These are phyloP conservation scores for Spodoptera frugiperda DNA, from an alignment of 1,140 invertebrate genomes.

Conservation along the genomic window DNA sequence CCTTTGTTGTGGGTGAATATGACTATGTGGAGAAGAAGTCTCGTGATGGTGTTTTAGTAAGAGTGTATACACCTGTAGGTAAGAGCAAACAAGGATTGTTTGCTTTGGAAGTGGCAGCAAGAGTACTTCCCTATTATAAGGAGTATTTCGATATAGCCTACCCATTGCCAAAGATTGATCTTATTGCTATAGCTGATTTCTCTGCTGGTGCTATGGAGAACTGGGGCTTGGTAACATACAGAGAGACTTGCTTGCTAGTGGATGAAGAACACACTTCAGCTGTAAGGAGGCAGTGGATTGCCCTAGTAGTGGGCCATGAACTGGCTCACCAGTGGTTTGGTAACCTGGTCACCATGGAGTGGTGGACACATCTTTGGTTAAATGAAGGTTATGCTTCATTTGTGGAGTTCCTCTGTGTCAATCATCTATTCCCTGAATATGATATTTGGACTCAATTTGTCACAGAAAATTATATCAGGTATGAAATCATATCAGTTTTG, in stretches of 20 bases:
- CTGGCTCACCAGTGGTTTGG: conserved; percentile 97
- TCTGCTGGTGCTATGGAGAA: conserved; percentile 98
- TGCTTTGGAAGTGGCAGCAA: conserved; percentile 94
- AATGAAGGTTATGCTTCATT: conserved; percentile 98
- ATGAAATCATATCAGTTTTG: conserved; percentile 16
- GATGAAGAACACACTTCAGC: conserved; percentile 95
- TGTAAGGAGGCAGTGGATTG: conserved; percentile 94
- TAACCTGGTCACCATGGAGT: conserved; percentile 96
- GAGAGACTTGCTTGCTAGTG: conserved; percentile 94
- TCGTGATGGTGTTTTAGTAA: conserved; percentile 92
- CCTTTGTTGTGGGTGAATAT: conserved; percentile 97
- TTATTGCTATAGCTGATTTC: conserved; percentile 98
- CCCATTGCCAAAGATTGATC: conserved; percentile 97
- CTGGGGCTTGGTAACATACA: conserved; percentile 92
- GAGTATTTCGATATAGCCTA: conserved; percentile 98
- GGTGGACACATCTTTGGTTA: conserved; percentile 94
- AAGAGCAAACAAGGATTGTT: conserved; percentile 97
- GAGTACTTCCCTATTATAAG: conserved; percentile 97
- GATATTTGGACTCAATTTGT: conserved; percentile 98
- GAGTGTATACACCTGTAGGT: conserved; percentile 97
- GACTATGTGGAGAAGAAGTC: conserved; percentile 95
- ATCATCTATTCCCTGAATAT: conserved; percentile 95
- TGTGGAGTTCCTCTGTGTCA: conserved; percentile 95
- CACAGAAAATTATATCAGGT: conserved; percentile 91
- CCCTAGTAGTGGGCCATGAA: conserved; percentile 95